Conservation (phyloP, 30 jellyfish, hydroid and myxozoan genomes). For the Haliclystus octoradiatus region DNA sequence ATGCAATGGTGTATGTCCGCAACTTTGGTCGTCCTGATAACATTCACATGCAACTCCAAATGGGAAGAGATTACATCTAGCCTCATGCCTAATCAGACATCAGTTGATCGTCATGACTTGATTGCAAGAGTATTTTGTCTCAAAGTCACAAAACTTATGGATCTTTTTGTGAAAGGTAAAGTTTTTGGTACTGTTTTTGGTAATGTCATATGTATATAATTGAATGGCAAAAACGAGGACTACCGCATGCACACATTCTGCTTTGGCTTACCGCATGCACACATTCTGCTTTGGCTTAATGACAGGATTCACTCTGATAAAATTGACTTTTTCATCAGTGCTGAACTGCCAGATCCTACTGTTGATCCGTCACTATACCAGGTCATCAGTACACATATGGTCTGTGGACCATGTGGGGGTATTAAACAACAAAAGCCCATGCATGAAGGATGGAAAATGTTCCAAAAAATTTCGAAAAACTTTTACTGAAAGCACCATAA, state of each 20-base stretch:
- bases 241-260: constrained; percentile 4
- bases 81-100: background rate
- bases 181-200: constrained; percentile 1
- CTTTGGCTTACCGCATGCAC: background rate
- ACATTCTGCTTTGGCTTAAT: background rate
- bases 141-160: background rate
- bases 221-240: constrained; percentile 20
- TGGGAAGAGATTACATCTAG: constrained; percentile 3
- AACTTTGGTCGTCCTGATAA: constrained; percentile 6
- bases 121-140: constrained; percentile 2
- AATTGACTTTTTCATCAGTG: constrained; percentile 5
- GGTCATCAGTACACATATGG: background rate
- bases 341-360: constrained; percentile 1
- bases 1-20: background rate
- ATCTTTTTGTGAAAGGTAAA: constrained; percentile 5
- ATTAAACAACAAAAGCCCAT: background rate
- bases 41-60: constrained; percentile 12
- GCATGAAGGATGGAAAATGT: constrained; percentile 12
- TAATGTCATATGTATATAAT: background rate
- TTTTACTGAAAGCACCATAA: background rate
- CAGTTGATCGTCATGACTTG: constrained; percentile 5
- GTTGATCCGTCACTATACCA: background rate
- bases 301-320: constrained; percentile 2
- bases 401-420: constrained; percentile 3
- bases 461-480: background rate